phyloP scores from a whole-genome alignment of 2,888 invertebrate species.

The Falcaria lacertinaria region DNA sequence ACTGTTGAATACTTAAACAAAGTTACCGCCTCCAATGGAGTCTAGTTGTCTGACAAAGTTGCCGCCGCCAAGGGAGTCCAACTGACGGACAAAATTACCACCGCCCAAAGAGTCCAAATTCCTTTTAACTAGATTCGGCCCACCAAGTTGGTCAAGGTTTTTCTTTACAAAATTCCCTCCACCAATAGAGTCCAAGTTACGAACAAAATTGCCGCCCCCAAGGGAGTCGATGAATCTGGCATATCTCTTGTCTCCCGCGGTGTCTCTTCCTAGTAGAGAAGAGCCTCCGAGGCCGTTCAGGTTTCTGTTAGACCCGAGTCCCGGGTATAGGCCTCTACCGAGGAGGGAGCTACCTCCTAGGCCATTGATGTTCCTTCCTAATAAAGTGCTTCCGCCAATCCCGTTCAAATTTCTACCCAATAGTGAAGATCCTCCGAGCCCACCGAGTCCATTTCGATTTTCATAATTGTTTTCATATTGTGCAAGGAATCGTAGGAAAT shows the following conservation, averaged over 20 bases:
- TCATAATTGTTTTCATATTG: slow-evolving; percentile 43
- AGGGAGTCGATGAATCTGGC: slow-evolving; percentile 46
- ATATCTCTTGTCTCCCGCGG: slow-evolving; percentile 36
- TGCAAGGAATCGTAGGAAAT: slow-evolving; percentile 50
- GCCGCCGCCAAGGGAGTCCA: slow-evolving; percentile 74
- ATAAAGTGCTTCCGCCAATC: slow-evolving; percentile 20
- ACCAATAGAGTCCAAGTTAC: slow-evolving; percentile 61
- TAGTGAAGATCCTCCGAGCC: slow-evolving; percentile 16
- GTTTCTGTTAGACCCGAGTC: slow-evolving; percentile 27
- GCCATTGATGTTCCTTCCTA: slow-evolving; percentile 32
- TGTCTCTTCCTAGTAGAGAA: slow-evolving; percentile 33
- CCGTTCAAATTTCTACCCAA: slow-evolving; percentile 30
- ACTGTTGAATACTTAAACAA: slow-evolving; percentile 37
- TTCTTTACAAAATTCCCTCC: slow-evolving; percentile 69
- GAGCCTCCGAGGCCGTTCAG: slow-evolving; percentile 30
- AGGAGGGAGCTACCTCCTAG: slow-evolving; percentile 34
- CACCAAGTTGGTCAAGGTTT: slow-evolving; percentile 64
- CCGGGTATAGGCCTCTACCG: slow-evolving; percentile 26
- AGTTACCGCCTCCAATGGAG: slow-evolving; percentile 60
- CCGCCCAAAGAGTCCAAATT: slow-evolving; percentile 66
- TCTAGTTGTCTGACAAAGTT: slow-evolving; percentile 67
- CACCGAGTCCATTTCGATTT: slow-evolving; percentile 31
- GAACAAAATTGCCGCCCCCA: slow-evolving; percentile 61
- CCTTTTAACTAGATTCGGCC: slow-evolving; percentile 63
- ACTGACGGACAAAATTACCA: slow-evolving; percentile 61